Base-by-base conservation (phyloP, 2,797 vertebrate genomes). In the Brotula barbata region DNA sequence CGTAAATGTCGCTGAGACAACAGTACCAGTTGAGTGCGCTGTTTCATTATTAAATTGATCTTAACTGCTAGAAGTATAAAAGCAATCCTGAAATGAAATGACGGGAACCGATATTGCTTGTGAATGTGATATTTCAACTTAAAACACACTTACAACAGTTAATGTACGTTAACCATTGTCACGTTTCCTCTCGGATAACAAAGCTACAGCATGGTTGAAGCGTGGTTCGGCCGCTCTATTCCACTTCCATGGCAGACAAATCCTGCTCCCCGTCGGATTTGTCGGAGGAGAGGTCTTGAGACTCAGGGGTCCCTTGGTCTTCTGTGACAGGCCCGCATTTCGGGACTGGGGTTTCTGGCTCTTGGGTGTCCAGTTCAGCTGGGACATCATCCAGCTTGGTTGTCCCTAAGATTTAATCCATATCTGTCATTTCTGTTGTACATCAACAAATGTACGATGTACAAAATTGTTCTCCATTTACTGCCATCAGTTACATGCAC, bases 181-280 rank as follows among this genome's bases (percentile, higher is more conserved):
- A 56, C 19, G 23, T 75, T 74, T 59, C 31, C 19, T 57, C 56
- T 58, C 65, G 74, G 12, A 68, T 57, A 65, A 47, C 31, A 13
- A 40, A 45, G 25, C 7, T 73, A 33, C 52, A 71, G 65, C 41
- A 36, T 16, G 57, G 64, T 44, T 61, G 69, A 62, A 68, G 67
- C 9, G 57, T 33, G n/a, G 4, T 15, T 10, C 22, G 15, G 1
- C 9, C 6, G 22, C 68, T 87, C 92, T 92, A 98, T 88, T 98
- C 93, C 71, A 94, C 87, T 81, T 94, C 93, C 91, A 91, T 90
- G 74, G 91, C 84, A 70, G 94, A 92, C 64, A 91, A 84, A 65
- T 94, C 91, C 36, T 93, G 92, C 87, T 95, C 94, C 34, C 42
- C 86, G 2, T 89, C 88, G 2, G 85, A 75, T 70, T 89, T 90